phyloP scores from a whole-genome alignment of 2,888 invertebrate genomes.

The Lumbricus terrestris region DNA sequence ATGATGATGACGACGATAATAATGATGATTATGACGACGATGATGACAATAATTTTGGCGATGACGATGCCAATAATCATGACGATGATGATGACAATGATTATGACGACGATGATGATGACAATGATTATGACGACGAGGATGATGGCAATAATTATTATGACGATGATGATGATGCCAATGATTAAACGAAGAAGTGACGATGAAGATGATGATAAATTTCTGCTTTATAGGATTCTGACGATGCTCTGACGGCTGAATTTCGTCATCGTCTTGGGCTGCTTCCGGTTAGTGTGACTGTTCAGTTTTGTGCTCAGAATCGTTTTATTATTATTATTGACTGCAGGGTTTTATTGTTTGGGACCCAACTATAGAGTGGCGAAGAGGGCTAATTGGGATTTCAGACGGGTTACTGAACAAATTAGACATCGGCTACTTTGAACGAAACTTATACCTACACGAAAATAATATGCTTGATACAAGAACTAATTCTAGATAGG shows the following conservation, averaged over 20 bases:
- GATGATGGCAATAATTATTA: neutral
- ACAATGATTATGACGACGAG: constrained; percentile 5
- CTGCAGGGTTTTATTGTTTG: neutral
- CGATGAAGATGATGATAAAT: neutral
- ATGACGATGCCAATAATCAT: neutral
- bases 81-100: neutral
- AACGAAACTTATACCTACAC: too few relatives aligned
- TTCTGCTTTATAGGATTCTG: neutral
- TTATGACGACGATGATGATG: neutral
- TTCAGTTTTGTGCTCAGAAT: neutral
- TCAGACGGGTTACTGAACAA: neutral
- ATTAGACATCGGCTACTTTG: neutral
- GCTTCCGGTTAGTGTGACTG: constrained; percentile 30
- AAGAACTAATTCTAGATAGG: neutral
- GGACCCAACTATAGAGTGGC: neutral
- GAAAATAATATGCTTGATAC: too few relatives aligned
- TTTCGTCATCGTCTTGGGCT: constrained; percentile 36
- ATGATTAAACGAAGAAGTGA: neutral
- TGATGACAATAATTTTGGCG: neutral
- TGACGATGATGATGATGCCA: neutral
- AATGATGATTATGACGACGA: neutral
- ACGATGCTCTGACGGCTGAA: constrained; percentile 36
- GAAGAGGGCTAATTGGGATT: neutral
- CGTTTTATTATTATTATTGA: neutral
- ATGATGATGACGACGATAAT: neutral